Evolutionary conservation across 2,888 invertebrate species (phyloP), one percentile per base, ranked within the genome.

Genomic region (Erpobdella octoculata): DNA sequence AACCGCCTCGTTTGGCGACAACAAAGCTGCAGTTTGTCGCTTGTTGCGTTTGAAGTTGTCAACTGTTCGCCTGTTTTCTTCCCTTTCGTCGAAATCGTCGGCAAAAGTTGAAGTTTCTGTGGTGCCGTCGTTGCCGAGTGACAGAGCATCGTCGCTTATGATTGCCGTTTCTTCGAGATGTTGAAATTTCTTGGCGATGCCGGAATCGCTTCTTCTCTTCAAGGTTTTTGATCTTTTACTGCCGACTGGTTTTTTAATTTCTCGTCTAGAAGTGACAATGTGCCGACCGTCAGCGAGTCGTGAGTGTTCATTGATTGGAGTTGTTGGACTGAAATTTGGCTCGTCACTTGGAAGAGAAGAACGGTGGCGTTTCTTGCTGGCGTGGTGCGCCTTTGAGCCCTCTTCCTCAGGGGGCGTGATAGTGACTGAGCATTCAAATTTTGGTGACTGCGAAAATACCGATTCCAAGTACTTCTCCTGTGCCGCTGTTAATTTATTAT

Each of bases 151-250:
- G 53, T 61, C 61, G 28, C 70, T 73, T 18, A 73, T 31, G 28
- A 73, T 72, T 6, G 48, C 73, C 18, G 72, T 73, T 38, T 72
- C 74, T 18, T 71, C 68, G 12, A 73, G 28, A 2, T 71, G 70
- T 33, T 65, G 66, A 15, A 48, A 53, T 35, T 37, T 21, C 48
- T 33, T 58, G 4, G 58, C 33, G 33, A 69, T n/a, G 33, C 35
- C 28, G 1, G 53, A 53, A 25, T 21, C 28, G 8, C 53, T 28
- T 15, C 53, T 53, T 15, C 21, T 25, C 28, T 53, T 53, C 28
- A 8, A 25, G 15, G 53, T n/a, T 28, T 21, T 25, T n/a, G 53
- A n/a, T 28, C 8, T 53, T 9, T n/a, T 4, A 31, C 31, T 59
- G 59, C 59, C 31, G 31, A 33, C 35, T 4, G n/a, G 6, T 1